Evolutionary conservation across 2,113 vertebrate genomes (phyloP).

Genomic region (Sclerurus mexicanus): DNA sequence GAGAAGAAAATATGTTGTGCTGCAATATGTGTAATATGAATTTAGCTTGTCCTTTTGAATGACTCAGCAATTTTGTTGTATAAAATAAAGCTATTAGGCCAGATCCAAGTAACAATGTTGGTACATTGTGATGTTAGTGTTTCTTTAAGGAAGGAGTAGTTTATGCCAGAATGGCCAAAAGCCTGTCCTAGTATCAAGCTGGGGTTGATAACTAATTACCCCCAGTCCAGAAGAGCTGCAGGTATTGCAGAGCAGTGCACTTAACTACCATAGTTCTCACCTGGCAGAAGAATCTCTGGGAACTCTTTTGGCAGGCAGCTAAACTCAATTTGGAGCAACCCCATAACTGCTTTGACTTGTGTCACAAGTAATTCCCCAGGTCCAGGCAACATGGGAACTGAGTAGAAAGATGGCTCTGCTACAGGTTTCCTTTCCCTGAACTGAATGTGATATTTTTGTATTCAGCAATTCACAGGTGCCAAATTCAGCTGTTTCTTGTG

Average conservation of each 20-base stretch:
- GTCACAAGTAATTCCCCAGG: background rate
- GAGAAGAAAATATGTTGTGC: background rate
- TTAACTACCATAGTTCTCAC: background rate
- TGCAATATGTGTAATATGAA: background rate
- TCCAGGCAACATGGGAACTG: background rate
- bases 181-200: background rate
- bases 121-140: background rate
- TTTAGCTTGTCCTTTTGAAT: background rate
- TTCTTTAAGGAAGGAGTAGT: background rate
- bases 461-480: background rate
- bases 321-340: background rate
- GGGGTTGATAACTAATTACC: background rate
- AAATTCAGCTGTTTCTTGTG: background rate
- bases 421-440: background rate
- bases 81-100: background rate
- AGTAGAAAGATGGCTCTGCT: background rate
- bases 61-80: background rate
- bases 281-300: background rate
- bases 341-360: background rate
- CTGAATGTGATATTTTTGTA: background rate
- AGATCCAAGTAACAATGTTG: background rate
- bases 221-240: background rate
- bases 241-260: fast-evolving
- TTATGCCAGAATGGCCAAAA: background rate
- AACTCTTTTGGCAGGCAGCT: background rate